These are phyloP conservation scores for Origma solitaria DNA, from an alignment of 2,113 vertebrate species.

Conservation along the genomic window DNA sequence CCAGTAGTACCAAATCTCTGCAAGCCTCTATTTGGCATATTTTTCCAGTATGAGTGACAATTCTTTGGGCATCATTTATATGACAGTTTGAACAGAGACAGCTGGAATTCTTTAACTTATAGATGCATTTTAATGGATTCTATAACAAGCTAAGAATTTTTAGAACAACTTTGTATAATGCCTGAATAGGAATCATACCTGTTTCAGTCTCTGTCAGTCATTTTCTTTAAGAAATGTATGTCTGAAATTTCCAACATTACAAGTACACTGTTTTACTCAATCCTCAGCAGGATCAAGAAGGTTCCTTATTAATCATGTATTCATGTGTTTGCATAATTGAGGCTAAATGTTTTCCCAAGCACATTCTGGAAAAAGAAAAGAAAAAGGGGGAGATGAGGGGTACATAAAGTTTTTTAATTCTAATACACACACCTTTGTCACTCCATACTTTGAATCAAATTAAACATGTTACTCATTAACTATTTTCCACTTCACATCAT, in stretches of 20 bases:
- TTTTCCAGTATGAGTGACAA: not conserved
- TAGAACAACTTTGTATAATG: not conserved
- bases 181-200: not conserved
- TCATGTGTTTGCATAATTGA: not conserved
- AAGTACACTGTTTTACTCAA: not conserved
- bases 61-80: not conserved
- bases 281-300: not conserved
- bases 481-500: not conserved
- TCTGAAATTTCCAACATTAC: not conserved
- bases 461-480: not conserved
- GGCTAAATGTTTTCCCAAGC: not conserved
- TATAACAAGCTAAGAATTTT: not conserved
- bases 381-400: fast-evolving
- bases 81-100: not conserved
- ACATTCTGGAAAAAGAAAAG: not conserved
- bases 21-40: not conserved
- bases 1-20: not conserved
- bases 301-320: not conserved
- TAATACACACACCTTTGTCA: not conserved
- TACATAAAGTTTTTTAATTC: not conserved
- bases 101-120: not conserved
- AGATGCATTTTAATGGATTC: not conserved
- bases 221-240: not conserved
- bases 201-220: not conserved
- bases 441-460: not conserved